Percentiles rank a stretch among this genome's conserved stretches.
Evolutionary conservation across 2,888 invertebrate species (phyloP).

Genomic region (Siphlonurus alternatus): DNA sequence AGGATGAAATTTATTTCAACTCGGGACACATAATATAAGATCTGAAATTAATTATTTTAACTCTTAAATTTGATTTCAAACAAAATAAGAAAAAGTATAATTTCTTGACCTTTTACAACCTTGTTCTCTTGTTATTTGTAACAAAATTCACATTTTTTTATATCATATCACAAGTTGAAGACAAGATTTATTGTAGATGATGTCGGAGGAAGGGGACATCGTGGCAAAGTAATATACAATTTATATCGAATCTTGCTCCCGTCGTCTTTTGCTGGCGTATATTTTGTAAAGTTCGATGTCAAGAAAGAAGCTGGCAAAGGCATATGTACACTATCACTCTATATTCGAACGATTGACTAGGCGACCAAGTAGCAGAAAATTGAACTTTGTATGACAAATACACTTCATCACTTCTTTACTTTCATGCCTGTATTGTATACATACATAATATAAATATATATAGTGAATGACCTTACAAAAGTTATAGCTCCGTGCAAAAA

Average conservation of each 20-base stretch:
- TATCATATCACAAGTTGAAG: not conserved
- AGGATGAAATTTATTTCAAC: no score
- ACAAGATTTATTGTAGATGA: not conserved
- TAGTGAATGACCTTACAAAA: not conserved
- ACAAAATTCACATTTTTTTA: no score
- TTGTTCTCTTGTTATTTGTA: no score
- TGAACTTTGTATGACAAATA: not conserved
- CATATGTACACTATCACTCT: not conserved
- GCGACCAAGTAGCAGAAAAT: not conserved
- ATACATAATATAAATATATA: no score
- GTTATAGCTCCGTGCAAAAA: not conserved
- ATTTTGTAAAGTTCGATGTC: not conserved
- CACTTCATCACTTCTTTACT: not conserved
- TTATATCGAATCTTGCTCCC: not conserved
- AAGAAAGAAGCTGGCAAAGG: no score
- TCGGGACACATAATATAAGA: no score
- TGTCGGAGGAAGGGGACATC: no score
- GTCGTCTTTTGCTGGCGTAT: not conserved
- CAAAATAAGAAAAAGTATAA: no score
- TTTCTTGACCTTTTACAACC: no score
- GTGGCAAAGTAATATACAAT: not conserved
- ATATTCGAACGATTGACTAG: no score
- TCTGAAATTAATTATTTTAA: no score
- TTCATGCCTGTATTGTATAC: not conserved
- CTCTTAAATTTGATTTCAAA: no score